These are phyloP conservation scores for Lepidotrigona ventralis DNA, from an alignment of 1,140 invertebrate species.

Conservation along the genomic window DNA sequence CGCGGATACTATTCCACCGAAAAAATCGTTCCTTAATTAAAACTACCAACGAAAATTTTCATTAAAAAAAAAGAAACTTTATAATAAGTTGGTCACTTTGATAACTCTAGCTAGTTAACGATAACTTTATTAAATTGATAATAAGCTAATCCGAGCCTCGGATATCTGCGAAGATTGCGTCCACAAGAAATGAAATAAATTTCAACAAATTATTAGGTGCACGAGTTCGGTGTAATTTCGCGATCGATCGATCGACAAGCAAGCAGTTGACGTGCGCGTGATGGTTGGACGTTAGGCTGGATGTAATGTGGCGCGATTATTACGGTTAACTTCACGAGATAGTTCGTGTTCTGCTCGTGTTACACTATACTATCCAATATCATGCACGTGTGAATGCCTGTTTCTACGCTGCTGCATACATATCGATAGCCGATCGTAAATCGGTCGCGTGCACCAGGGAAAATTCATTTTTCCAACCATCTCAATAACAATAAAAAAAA, in stretches of 20 bases:
- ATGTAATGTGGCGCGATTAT: conserved; percentile 28
- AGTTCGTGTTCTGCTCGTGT: conserved; percentile 22
- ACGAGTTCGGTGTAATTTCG: not conserved
- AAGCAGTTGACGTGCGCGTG: not conserved
- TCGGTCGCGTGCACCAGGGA: not conserved
- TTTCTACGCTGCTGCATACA: not conserved
- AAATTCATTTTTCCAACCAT: not conserved
- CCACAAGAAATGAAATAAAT: not conserved
- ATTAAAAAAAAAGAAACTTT: too few relatives aligned
- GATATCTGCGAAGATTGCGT: too few relatives aligned
- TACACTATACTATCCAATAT: conserved; percentile 36
- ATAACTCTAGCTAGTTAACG: too few relatives aligned
- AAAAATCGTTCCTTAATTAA: too few relatives aligned
- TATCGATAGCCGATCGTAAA: not conserved
- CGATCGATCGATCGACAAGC: not conserved
- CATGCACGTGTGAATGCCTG: conserved; percentile 16
- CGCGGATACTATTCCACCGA: too few relatives aligned
- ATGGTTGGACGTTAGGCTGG: not conserved
- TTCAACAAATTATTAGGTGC: not conserved
- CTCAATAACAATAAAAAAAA: not conserved
- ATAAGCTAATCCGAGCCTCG: too few relatives aligned
- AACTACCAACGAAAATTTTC: too few relatives aligned
- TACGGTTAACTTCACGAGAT: conserved; percentile 38
- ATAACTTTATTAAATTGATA: too few relatives aligned
- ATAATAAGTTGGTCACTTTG: too few relatives aligned